These are phyloP conservation scores for Amphiduros pacificus DNA, from an alignment of 2,888 invertebrate species.

Conservation along the genomic window DNA sequence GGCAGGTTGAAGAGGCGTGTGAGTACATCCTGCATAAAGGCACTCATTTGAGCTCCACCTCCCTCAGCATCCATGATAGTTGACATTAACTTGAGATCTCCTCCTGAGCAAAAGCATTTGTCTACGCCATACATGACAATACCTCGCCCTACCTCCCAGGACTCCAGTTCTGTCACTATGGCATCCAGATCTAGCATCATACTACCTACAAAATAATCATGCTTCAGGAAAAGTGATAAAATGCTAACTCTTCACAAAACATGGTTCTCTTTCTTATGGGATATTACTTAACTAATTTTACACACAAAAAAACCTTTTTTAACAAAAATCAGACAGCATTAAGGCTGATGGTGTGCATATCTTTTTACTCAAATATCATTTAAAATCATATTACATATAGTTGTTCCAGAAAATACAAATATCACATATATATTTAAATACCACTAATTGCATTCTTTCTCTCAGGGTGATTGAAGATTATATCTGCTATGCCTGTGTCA, in stretches of 20 bases:
- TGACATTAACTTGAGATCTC: conserved; percentile 54
- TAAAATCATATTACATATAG: too few relatives aligned
- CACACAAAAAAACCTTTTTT: too few relatives aligned
- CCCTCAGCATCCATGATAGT: conserved; percentile 45
- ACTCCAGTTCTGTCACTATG: conserved; percentile 58
- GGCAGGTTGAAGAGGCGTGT: conserved; percentile 60
- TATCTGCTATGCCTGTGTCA: conserved; percentile 59
- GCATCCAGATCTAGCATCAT: conserved; percentile 65
- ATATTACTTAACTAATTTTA: too few relatives aligned
- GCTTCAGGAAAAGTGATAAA: too few relatives aligned
- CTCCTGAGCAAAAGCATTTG: conserved; percentile 65
- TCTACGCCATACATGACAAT: conserved; percentile 60
- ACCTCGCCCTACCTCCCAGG: conserved; percentile 61
- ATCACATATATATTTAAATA: conserved; percentile 33
- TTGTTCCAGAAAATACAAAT: too few relatives aligned
- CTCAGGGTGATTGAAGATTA: conserved; percentile 59
- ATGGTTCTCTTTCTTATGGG: too few relatives aligned
- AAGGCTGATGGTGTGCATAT: background rate
- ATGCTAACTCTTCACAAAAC: too few relatives aligned
- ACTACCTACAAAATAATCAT: conserved; percentile 53
- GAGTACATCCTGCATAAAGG: conserved; percentile 61
- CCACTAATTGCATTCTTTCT: conserved; percentile 63
- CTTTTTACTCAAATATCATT: too few relatives aligned
- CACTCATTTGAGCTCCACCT: conserved; percentile 60
- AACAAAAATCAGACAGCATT: background rate